Evolutionary conservation across 2,113 vertebrate species (phyloP).

Genomic region (Ammospiza caudacuta): DNA sequence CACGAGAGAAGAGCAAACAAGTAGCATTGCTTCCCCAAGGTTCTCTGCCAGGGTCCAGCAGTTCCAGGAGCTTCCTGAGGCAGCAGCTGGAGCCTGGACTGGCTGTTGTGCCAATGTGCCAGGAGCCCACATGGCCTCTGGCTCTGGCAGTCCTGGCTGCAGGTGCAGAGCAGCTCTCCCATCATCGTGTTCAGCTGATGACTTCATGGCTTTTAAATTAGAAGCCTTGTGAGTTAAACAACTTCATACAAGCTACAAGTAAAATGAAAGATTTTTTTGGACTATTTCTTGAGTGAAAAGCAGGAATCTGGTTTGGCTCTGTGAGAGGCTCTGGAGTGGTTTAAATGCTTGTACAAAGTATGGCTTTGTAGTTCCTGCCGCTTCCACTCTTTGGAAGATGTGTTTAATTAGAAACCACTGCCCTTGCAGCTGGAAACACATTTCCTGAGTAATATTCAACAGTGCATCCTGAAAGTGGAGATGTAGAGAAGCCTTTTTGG

Average conservation of each 20-base stretch:
- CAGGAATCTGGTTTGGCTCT: background rate
- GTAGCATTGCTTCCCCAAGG: background rate
- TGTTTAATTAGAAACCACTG: background rate
- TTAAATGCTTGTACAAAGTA: background rate
- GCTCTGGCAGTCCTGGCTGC: rapidly evolving
- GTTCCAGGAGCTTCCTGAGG: background rate
- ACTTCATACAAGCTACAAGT: background rate
- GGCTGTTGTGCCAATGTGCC: background rate
- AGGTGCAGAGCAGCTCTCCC: background rate
- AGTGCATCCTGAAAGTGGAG: background rate
- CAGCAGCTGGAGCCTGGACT: background rate
- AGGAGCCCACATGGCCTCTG: background rate
- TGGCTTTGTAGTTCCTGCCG: background rate
- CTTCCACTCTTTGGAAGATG: background rate
- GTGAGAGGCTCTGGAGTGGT: background rate
- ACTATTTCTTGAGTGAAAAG: background rate
- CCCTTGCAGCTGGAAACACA: background rate
- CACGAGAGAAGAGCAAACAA: background rate
- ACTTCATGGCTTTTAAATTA: background rate
- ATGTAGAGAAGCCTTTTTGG: background rate
- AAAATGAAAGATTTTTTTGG: background rate
- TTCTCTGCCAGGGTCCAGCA: background rate
- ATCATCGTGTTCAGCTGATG: rapidly evolving
- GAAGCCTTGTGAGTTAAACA: background rate
- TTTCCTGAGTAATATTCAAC: background rate